Percentiles rank a stretch among this genome's conserved stretches.
Conservation (phyloP, 2,113 vertebrate genomes). For the Sminthopsis crassicaudata region DNA sequence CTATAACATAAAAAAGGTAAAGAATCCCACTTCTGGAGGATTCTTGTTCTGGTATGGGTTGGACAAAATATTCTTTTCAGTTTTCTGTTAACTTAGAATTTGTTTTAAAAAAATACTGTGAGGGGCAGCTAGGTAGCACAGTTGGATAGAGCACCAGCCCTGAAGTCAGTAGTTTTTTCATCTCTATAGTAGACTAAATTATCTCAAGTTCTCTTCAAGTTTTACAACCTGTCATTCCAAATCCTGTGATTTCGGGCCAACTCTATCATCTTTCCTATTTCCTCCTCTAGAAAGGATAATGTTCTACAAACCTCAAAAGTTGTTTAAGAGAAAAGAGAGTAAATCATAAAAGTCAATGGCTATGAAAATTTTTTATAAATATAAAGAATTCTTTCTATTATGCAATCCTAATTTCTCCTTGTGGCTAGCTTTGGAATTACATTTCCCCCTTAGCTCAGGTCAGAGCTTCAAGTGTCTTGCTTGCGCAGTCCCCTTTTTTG, state of each 20-base stretch:
- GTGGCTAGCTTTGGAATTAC: slow-evolving; percentile 51
- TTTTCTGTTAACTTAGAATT: not conserved
- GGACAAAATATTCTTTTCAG: not conserved
- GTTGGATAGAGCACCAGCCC: no score
- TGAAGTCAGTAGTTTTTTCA: not conserved
- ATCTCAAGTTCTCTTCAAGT: not conserved
- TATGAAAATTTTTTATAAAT: not conserved
- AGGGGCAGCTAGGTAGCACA: no score
- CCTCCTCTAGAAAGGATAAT: not conserved
- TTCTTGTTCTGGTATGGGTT: not conserved
- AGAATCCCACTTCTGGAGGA: not conserved
- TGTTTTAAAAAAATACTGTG: not conserved
- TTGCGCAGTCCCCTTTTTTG: slow-evolving; percentile 22
- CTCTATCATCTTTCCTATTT: not conserved
- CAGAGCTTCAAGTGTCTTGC: not conserved
- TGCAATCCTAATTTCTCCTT: not conserved
- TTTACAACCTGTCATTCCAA: not conserved
- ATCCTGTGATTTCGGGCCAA: not conserved
- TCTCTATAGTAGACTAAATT: not conserved
- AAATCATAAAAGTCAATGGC: not conserved
- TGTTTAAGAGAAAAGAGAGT: not conserved
- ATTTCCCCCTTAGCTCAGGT: slow-evolving; percentile 56
- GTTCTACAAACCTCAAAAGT: not conserved
- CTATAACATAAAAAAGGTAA: not conserved
- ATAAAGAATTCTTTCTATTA: not conserved